Evolutionary conservation across 2,113 vertebrate genomes (phyloP).

Genomic region (Jaculus jaculus): DNA sequence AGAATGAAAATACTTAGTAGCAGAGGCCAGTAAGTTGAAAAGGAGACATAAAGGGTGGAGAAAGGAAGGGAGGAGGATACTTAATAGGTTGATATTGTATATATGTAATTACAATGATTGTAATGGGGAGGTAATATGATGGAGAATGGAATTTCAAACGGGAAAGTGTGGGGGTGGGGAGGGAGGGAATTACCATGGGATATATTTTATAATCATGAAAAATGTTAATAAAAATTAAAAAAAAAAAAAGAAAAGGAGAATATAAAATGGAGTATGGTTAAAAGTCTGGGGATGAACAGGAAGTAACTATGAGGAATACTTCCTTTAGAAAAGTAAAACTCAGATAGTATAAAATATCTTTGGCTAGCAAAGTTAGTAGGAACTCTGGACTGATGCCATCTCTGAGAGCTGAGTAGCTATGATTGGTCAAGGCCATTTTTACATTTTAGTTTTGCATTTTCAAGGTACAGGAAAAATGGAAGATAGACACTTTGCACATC

Average conservation of each 20-base stretch:
- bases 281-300: not conserved
- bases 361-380: not conserved
- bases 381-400: not conserved
- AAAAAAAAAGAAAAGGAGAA: not conserved
- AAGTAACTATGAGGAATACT: not conserved
- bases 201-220: too few relatives aligned
- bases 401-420: not conserved
- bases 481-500: not conserved
- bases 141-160: too few relatives aligned
- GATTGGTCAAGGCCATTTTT: not conserved
- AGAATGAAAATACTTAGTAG: too few relatives aligned
- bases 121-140: too few relatives aligned
- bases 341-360: not conserved
- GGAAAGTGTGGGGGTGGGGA: too few relatives aligned
- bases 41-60: too few relatives aligned
- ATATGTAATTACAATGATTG: too few relatives aligned
- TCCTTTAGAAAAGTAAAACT: constrained; percentile 21
- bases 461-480: not conserved
- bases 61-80: too few relatives aligned
- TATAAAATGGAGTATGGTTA: not conserved
- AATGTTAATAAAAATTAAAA: too few relatives aligned
- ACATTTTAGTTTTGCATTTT: constrained; percentile 32
- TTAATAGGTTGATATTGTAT: too few relatives aligned
- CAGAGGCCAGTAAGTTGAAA: too few relatives aligned
- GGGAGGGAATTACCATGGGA: too few relatives aligned